Evolutionary conservation across 2,888 invertebrate species (phyloP), one percentile per base, ranked within the genome.

Genomic region (Eilema caniola): DNA sequence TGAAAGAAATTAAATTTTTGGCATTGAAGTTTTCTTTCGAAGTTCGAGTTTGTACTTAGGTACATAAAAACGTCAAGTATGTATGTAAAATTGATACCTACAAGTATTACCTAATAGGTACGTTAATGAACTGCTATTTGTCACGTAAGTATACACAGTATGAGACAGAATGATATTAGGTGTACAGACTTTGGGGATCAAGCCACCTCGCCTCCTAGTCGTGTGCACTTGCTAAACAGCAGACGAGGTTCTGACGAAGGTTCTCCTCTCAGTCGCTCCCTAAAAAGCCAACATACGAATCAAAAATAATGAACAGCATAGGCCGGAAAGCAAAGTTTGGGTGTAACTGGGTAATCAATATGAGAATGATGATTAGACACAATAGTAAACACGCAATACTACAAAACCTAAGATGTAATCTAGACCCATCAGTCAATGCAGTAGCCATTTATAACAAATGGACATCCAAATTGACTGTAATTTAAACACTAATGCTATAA

Each of bases 401-500:
- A 57, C 33, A 33, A 56, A 23, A 47, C 14, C 23, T 10, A 57
- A 24, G 41, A 41, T 62, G 16, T 66, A 57, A 56, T 56, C 31
- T 65, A 65, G 33, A 56, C 56, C 23, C 56, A 65, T 56, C 31
- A 60, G n/a, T 69, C 64, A 41, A 59, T 41, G 59, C 64, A 59
- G 69, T 62, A 66, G 70, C 56, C 25, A 61, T 23, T 25, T 61
- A 33, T 33, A 20, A 11, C 11, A 66, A 57, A 24, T 60, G 37
- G 41, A 20, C 24, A 57, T 14, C n/a, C 25, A 67, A 67, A 71
- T 53, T 71, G 47, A 25, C 14, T n/a, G 57, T 47, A 67, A 67
- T 71, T 67, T 71, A 33, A 57, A 53, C 66, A 41, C 66, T 70
- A 65, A 67, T 67, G 67, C 28, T 62, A 61, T 71, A 73, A 66